These are phyloP conservation scores for Thalassarche chlororhynchos DNA, from an alignment of 2,113 vertebrate species.

Conservation along the genomic window DNA sequence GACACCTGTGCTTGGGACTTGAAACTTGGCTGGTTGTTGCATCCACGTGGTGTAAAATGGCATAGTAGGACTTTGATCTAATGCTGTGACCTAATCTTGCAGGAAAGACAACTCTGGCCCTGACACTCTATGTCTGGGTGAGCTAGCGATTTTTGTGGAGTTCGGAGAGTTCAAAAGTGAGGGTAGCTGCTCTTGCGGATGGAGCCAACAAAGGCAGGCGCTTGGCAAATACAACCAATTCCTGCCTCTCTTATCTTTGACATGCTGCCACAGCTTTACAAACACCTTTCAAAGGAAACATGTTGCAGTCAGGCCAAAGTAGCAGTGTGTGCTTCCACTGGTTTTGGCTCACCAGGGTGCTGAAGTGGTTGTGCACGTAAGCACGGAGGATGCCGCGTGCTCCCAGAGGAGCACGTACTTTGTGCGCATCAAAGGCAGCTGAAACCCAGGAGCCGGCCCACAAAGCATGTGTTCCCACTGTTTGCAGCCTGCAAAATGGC, in stretches of 20 bases:
- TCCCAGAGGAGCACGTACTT: not conserved
- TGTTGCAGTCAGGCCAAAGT: not conserved
- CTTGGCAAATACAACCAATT: conserved; percentile 43
- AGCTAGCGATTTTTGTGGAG: not conserved
- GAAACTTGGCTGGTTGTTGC: conserved; percentile 23
- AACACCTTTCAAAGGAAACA: conserved; percentile 55
- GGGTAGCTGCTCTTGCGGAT: not conserved
- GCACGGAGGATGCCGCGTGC: not conserved
- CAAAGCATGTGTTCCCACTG: not conserved
- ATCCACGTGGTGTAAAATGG: not conserved
- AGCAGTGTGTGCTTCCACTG: conserved; percentile 12
- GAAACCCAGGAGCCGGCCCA: not conserved
- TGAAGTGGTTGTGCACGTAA: not conserved
- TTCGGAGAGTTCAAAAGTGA: conserved; percentile 21
- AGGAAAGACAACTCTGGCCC: conserved; percentile 20
- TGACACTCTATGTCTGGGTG: not conserved
- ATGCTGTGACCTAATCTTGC: conserved; percentile 35
- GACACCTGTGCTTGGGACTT: conserved; percentile 1
- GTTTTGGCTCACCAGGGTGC: not conserved
- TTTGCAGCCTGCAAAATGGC: not conserved
- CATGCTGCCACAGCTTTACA: conserved; percentile 35
- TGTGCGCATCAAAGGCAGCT: not conserved
- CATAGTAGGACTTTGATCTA: conserved; percentile 35
- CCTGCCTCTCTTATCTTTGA: conserved; percentile 56
- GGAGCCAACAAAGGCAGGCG: not conserved